Conservation (phyloP, 2,113 vertebrate genomes). For the Limanda limanda region DNA sequence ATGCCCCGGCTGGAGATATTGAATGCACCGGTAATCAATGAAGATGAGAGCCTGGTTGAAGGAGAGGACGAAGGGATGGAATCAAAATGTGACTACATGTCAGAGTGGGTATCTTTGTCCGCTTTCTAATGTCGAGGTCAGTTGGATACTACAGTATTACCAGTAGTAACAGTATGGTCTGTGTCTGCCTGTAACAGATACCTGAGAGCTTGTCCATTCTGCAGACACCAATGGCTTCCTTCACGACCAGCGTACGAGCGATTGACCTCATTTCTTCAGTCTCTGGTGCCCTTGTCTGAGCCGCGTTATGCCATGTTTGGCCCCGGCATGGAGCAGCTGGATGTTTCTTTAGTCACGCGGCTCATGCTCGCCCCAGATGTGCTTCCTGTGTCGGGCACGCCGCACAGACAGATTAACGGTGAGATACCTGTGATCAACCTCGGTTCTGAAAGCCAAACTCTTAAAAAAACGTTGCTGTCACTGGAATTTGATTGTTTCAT, state of each 20-base stretch:
- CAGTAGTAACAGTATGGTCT: no score
- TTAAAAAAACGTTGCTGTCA: neutral
- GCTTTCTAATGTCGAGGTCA: neutral
- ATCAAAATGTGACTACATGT: slow-evolving; percentile 87
- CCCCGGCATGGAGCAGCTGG: slow-evolving; percentile 92
- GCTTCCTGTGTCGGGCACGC: slow-evolving; percentile 85
- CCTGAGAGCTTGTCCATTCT: slow-evolving; percentile 87
- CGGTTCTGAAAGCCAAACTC: neutral
- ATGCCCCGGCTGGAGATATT: slow-evolving; percentile 87
- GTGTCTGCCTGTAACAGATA: slow-evolving; percentile 81
- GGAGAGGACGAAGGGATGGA: slow-evolving; percentile 31
- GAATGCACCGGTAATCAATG: slow-evolving; percentile 78
- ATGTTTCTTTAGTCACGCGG: slow-evolving; percentile 88
- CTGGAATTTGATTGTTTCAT: neutral
- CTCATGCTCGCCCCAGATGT: slow-evolving; percentile 89
- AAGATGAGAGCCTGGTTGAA: slow-evolving; percentile 60
- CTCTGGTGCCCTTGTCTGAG: slow-evolving; percentile 85
- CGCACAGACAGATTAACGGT: slow-evolving; percentile 92
- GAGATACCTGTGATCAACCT: slow-evolving; percentile 1
- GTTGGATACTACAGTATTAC: neutral
- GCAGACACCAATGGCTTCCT: slow-evolving; percentile 83
- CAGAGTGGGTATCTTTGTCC: slow-evolving; percentile 82
- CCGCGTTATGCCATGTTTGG: slow-evolving; percentile 96
- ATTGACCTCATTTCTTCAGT: slow-evolving; percentile 90
- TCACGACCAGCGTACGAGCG: slow-evolving; percentile 79